These are phyloP conservation scores for Sebastes minor DNA, from an alignment of 2,797 vertebrate genomes.

Conservation along the genomic window DNA sequence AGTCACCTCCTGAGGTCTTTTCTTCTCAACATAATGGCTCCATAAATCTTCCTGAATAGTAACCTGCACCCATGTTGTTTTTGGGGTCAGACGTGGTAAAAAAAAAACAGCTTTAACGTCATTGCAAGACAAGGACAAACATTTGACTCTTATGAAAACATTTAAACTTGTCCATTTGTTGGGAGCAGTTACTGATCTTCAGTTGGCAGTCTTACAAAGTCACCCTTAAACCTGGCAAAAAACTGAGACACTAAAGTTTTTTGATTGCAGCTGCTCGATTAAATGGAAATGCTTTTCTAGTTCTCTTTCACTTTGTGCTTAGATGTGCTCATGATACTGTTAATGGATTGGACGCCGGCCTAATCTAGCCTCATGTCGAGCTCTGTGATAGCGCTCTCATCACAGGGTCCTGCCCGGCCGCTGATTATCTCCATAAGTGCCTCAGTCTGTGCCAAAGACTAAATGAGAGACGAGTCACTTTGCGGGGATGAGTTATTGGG, in stretches of 20 bases:
- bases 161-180: neutral
- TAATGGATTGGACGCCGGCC: conserved; percentile 54
- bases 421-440: conserved; percentile 62
- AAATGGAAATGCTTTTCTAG: conserved; percentile 44
- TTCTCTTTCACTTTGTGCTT: conserved; percentile 38
- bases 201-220: conserved; percentile 13
- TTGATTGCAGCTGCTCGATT: conserved; percentile 11
- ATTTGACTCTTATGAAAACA: conserved; percentile 3
- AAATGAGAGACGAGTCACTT: conserved; percentile 59
- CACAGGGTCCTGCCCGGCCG: conserved; percentile 43
- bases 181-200: neutral
- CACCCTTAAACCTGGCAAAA: conserved; percentile 35
- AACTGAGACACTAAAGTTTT: neutral
- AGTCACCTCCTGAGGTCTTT: conserved; percentile 49
- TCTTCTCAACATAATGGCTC: conserved; percentile 50
- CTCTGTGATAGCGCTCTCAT: conserved; percentile 44
- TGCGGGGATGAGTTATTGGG: conserved; percentile 49
- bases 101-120: neutral
- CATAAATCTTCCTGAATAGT: conserved; percentile 55
- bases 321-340: conserved; percentile 49
- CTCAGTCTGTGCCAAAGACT: conserved; percentile 49
- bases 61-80: conserved; percentile 41
- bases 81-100: neutral
- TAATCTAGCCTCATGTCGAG: conserved; percentile 50
- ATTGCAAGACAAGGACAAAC: neutral